Percentiles rank a stretch among this genome's conserved stretches.
phyloP scores from a whole-genome alignment of 2,113 vertebrate species.

The Aptenodytes forsteri region DNA sequence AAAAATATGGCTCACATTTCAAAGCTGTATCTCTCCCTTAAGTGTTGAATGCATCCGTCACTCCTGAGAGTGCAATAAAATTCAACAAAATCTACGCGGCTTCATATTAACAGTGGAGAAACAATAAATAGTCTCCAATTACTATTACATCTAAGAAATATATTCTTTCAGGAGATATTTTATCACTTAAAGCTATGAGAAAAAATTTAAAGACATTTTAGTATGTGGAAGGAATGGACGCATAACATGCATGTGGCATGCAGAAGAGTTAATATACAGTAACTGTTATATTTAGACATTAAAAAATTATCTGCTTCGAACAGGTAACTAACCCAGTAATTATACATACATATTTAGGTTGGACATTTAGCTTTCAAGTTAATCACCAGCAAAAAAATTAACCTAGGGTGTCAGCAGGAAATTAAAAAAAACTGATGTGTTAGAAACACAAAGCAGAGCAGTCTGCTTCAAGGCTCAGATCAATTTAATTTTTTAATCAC shows the following conservation, averaged over 20 bases:
- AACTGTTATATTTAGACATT: neutral
- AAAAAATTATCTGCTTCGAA: constrained; percentile 8
- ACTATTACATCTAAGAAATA: neutral
- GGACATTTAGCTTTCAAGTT: constrained; percentile 31
- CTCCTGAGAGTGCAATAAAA: neutral
- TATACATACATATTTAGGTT: neutral
- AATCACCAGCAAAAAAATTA: constrained; percentile 41
- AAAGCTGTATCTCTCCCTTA: neutral
- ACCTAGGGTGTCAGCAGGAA: constrained; percentile 18
- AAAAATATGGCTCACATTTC: neutral
- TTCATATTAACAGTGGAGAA: neutral
- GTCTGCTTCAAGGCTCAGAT: neutral
- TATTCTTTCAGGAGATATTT: neutral
- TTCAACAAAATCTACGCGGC: neutral
- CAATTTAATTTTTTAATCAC: constrained; percentile 48
- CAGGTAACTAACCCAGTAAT: constrained; percentile 27
- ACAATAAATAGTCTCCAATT: neutral
- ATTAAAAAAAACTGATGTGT: neutral
- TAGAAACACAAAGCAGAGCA: constrained; percentile 10
- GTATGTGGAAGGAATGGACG: neutral
- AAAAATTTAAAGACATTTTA: neutral
- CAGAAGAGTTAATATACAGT: neutral
- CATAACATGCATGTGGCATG: neutral
- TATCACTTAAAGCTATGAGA: neutral
- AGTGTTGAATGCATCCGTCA: neutral